Conservation (phyloP, 2,113 vertebrate species). For the Orientallactaga bullata region DNA sequence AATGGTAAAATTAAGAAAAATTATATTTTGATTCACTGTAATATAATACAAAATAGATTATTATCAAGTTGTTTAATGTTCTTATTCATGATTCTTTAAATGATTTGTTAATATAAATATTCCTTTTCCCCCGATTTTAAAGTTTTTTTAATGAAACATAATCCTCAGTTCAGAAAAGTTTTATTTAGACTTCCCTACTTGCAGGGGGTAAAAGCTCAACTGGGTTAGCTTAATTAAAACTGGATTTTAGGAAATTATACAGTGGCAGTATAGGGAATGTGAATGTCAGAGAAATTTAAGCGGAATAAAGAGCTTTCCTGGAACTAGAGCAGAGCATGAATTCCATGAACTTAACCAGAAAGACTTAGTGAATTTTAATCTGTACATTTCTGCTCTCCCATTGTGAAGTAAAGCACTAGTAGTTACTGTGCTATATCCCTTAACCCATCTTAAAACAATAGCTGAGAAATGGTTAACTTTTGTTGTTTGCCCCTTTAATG, state of each 20-base stretch:
- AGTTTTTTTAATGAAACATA: no score
- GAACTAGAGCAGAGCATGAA: background rate
- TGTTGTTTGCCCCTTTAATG: no score
- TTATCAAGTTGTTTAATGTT: background rate
- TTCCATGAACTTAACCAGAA: background rate
- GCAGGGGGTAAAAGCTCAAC: background rate
- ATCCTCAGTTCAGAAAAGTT: background rate
- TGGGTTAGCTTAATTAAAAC: background rate
- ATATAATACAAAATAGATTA: background rate
- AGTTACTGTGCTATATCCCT: background rate
- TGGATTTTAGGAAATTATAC: background rate
- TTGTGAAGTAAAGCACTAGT: background rate
- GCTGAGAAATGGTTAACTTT: background rate
- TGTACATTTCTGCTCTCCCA: background rate
- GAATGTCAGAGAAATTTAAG: background rate
- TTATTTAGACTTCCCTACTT: constrained; percentile 14
- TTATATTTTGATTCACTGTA: background rate
- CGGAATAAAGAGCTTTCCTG: background rate
- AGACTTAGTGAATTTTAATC: background rate
- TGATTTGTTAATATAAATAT: background rate
- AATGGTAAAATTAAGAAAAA: background rate
- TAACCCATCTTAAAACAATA: background rate
- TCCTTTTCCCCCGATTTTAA: background rate
- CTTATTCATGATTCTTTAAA: background rate
- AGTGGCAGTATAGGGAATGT: background rate